A percentile compares a stretch with the other conserved stretches of the same genome.
These are phyloP conservation scores for Elegia similella DNA, from an alignment of 2,888 invertebrate genomes.

Conservation along the genomic window DNA sequence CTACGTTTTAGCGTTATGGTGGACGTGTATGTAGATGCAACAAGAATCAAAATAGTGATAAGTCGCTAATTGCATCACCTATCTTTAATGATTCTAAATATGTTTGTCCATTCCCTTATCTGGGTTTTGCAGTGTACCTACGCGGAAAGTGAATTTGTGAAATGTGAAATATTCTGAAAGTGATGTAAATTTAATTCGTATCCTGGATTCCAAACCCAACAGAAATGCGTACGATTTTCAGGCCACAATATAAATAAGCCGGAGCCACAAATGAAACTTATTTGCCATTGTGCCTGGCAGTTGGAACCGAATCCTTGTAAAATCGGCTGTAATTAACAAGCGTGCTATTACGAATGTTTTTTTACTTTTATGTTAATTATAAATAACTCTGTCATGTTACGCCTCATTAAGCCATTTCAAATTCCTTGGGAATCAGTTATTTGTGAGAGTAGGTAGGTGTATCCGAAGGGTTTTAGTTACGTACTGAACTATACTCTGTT, in stretches of 20 bases:
- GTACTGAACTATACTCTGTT: too few relatives aligned
- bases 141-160: too few relatives aligned
- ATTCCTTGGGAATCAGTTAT: not conserved
- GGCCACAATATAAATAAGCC: not conserved
- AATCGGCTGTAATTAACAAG: conserved; percentile 12
- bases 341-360: conserved; percentile 22
- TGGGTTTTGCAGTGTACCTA: too few relatives aligned
- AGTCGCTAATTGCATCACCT: too few relatives aligned
- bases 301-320: conserved; percentile 10
- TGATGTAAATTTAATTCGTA: too few relatives aligned
- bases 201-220: not conserved
- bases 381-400: not conserved
- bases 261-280: not conserved
- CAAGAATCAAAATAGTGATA: too few relatives aligned
- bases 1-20: too few relatives aligned
- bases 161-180: too few relatives aligned
- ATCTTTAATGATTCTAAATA: too few relatives aligned
- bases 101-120: too few relatives aligned
- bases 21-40: too few relatives aligned
- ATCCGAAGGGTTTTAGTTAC: too few relatives aligned
- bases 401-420: not conserved
- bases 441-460: not conserved
- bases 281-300: conserved; percentile 7
- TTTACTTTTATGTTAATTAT: conserved; percentile 21
- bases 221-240: not conserved